Evolutionary conservation across 2,113 vertebrate genomes (phyloP).

Genomic region (Chloropsis hardwickii): DNA sequence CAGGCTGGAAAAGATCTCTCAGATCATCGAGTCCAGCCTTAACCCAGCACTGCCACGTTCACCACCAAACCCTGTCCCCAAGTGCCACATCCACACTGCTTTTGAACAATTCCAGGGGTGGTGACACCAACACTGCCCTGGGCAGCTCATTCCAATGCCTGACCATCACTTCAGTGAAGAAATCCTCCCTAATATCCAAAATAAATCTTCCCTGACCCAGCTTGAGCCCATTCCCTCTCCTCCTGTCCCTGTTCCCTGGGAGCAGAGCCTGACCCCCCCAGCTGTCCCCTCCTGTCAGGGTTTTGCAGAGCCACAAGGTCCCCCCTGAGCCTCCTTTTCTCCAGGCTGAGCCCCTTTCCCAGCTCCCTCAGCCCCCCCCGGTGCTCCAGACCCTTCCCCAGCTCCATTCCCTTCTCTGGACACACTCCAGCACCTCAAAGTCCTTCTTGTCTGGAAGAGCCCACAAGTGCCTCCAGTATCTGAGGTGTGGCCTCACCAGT

Average conservation of each 20-base stretch:
- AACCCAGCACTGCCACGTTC: fast-evolving
- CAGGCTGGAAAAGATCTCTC: fast-evolving
- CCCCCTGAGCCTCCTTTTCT: background rate
- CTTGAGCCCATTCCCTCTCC: fast-evolving
- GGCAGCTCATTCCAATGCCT: background rate
- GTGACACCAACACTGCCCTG: background rate
- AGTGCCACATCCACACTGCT: fast-evolving
- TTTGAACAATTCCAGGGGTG: background rate
- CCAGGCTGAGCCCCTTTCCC: background rate
- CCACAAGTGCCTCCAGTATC: background rate
- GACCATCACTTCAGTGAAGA: background rate
- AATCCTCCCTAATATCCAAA: background rate
- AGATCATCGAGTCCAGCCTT: background rate
- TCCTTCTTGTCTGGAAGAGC: fast-evolving
- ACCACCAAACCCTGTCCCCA: background rate
- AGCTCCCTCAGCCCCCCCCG: background rate
- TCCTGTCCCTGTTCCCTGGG: background rate
- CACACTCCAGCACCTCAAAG: background rate
- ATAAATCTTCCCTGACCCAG: background rate
- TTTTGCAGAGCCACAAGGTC: fast-evolving
- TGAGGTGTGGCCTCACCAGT: background rate
- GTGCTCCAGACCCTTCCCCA: background rate
- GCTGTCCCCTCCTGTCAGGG: background rate
- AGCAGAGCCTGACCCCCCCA: fast-evolving
- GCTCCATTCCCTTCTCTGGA: background rate